phyloP scores from a whole-genome alignment of 2,888 invertebrate species.

The Ischnura elegans region DNA sequence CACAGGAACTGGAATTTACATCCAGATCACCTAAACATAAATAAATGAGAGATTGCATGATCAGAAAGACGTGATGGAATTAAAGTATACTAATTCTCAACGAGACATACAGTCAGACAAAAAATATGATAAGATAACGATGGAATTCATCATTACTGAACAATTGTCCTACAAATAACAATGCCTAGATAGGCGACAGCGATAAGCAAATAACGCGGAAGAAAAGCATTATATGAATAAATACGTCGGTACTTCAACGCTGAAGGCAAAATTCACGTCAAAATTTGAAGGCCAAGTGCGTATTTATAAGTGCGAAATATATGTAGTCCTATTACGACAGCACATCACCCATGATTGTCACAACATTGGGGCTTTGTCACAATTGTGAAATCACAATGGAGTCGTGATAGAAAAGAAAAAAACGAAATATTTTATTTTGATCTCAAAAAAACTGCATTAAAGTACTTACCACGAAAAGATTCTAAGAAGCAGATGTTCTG shows the following conservation, averaged over 20 bases:
- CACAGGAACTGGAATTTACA: slow-evolving; percentile 48
- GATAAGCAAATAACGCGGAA: neutral
- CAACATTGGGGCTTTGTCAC: neutral
- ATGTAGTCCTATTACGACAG: neutral
- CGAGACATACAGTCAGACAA: neutral
- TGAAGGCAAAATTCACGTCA: neutral
- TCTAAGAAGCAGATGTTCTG: slow-evolving; percentile 53
- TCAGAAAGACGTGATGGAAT: neutral
- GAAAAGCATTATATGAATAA: neutral
- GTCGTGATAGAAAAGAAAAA: neutral
- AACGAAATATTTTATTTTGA: neutral
- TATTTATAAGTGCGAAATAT: neutral
- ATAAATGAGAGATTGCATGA: neutral
- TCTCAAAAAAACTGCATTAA: neutral
- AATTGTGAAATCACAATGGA: neutral
- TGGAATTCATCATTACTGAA: neutral
- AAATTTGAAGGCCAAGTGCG: neutral
- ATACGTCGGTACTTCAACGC: neutral
- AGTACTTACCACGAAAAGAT: slow-evolving; percentile 31
- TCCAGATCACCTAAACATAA: slow-evolving; percentile 37
- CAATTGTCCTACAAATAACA: neutral
- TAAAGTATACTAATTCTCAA: neutral
- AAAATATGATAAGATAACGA: neutral
- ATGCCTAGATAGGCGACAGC: neutral
- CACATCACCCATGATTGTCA: neutral